Evolutionary conservation across 1,140 invertebrate species (phyloP), one percentile per base, ranked within the genome.

Genomic region (Oedothorax gibbosus): DNA sequence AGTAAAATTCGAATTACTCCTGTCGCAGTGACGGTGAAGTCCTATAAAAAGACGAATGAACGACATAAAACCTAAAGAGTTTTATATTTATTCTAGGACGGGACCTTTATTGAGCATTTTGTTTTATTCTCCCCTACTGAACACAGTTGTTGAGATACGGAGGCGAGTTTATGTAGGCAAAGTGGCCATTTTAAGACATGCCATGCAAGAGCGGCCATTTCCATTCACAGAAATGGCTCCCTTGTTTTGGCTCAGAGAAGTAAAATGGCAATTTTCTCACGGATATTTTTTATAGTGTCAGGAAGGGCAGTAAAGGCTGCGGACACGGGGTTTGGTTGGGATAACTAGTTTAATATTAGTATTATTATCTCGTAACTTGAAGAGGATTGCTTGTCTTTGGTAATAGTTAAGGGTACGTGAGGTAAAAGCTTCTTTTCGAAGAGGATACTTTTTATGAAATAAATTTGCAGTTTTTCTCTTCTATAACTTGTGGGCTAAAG

Each of bases 261-360:
- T 35, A 65, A 82, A 73, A 82, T 64, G 21, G 15, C 69, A 65
- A 82, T 82, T 73, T 82, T 82, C 69, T 65, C 56, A 54, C 69
- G 69, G 66, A 73, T 64, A 65, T 82, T 73, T 73, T 80, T 82
- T 82, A 82, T 73, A 73, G 69, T 62, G 50, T 54, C 69, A 73
- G 9, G 0, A 12, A 21, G 12, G 68, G 51, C 64, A 65, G 80
- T 73, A 73, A 73, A 82, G 18, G 18, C n/a, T 69, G 57, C 50
- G 21, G 53, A 62, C 66, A 81, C 8, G n/a, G n/a, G 66, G 21
- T 72, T n/a, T n/a, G 54, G 14, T 21, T 21, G 53, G 50, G 49
- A 35, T 69, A 54, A 80, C 15, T 50, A 68, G 69, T 81, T 57
- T 18, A 51, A 21, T 62, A 51, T 56, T 56, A 21, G 49, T 71